phyloP scores from a whole-genome alignment of 2,888 invertebrate species.

The Diploptera punctata region DNA sequence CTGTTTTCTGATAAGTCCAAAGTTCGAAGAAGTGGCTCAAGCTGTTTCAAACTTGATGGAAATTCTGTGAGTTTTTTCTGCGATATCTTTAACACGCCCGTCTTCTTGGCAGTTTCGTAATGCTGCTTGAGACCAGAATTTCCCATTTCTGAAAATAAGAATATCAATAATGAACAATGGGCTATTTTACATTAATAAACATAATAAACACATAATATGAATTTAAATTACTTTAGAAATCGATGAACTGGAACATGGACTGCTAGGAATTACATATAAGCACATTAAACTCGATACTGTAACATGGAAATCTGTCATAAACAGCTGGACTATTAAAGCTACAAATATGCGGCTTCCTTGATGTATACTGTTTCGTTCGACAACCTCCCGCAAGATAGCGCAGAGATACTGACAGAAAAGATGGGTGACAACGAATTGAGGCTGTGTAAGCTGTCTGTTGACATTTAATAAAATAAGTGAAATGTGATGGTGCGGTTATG shows the following conservation, averaged over 20 bases:
- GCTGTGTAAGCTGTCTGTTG: slow-evolving; percentile 26
- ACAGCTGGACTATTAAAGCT: background rate
- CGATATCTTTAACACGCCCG: slow-evolving; percentile 90
- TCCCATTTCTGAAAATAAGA: slow-evolving; percentile 75
- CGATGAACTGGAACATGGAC: too few relatives aligned
- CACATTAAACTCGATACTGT: too few relatives aligned
- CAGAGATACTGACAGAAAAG: slow-evolving; percentile 32
- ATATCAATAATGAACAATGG: background rate
- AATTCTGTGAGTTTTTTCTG: slow-evolving; percentile 82
- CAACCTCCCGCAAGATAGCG: slow-evolving; percentile 27
- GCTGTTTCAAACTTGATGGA: slow-evolving; percentile 68
- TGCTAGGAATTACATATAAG: too few relatives aligned
- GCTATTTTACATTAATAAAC: too few relatives aligned
- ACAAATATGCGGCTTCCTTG: background rate
- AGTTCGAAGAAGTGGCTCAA: slow-evolving; percentile 77
- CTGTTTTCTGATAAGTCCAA: slow-evolving; percentile 94
- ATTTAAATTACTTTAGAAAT: too few relatives aligned
- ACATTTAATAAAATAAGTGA: slow-evolving; percentile 39
- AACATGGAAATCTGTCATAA: background rate
- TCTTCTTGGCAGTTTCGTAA: slow-evolving; percentile 93
- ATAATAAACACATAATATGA: too few relatives aligned
- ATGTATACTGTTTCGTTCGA: slow-evolving; percentile 1
- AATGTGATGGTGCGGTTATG: slow-evolving; percentile 42
- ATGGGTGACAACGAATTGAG: slow-evolving; percentile 38
- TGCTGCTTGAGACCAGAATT: slow-evolving; percentile 91